Base-by-base conservation (phyloP, 2,888 invertebrate genomes). In the Drosophila peninsularis region DNA sequence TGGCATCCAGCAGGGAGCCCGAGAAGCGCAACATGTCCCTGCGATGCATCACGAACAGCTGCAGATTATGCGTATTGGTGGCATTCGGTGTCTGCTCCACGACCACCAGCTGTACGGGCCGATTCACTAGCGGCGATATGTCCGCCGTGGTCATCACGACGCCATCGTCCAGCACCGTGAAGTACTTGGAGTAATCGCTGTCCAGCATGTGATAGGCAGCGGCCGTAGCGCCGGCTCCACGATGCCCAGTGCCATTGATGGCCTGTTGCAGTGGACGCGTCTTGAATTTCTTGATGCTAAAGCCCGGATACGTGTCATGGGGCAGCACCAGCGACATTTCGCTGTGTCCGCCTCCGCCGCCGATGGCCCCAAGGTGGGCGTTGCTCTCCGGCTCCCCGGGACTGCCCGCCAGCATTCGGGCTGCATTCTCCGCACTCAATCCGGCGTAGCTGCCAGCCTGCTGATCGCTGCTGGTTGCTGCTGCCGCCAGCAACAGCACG, bases 111-210 rank as follows among this genome's bases (percentile, higher is more conserved):
- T 96, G 95, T 30, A 97, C 95, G 0, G 96, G 96, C 77, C 95
- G 94, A 91, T 97, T 96, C 68, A 97, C 95, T 70, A 98, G 93
- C 14, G 97, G 96, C 57, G 95, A 95, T 44, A 98, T 94, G 90
- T 97, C 97, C 41, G 96, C 95, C 30, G 97, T 97, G 49, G 97
- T 97, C 97, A 98, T 98, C 63, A 98, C 95, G 62, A 97, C 94
- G 56, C 98, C 98, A 92, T 97, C 96, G 78, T 96, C 95, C 63
- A 98, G 94, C 78, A 98, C 95, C 11, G 98, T 96, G 92, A 98
- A 98, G 92, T 96, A 97, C 79, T 96, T 95, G 50, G 96, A 96
- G 91, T 95, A 96, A 75, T 96, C 96, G 54, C 96, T 96, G 89
- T 97, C 96, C 88, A 97, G 93, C 77, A 96, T 93, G 75, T 94